Evolutionary conservation across 2,888 invertebrate genomes (phyloP).

Genomic region (Eulithis prunata): DNA sequence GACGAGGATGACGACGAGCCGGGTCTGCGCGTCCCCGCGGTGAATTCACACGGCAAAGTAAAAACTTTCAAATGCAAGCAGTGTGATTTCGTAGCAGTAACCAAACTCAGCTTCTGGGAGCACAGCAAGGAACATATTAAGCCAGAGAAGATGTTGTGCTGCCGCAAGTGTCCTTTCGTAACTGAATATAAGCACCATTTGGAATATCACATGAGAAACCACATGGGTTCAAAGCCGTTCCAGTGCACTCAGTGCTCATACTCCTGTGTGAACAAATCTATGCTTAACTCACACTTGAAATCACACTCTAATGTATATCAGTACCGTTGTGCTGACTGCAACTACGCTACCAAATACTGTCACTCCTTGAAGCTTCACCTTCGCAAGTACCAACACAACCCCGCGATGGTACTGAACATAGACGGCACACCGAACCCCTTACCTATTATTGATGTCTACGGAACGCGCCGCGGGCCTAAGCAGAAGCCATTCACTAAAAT

Average conservation of each 20-base stretch:
- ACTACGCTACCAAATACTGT: constrained; percentile 98
- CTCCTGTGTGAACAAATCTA: constrained; percentile 98
- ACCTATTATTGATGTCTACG: constrained; percentile 95
- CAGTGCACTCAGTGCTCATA: constrained; percentile 95
- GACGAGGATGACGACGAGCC: constrained; percentile 85
- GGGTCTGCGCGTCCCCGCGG: constrained; percentile 85
- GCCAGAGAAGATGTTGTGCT: constrained; percentile 94
- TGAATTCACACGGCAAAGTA: constrained; percentile 91
- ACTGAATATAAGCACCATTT: constrained; percentile 99
- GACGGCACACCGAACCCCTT: constrained; percentile 95
- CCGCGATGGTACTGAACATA: constrained; percentile 94
- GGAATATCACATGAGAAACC: constrained; percentile 98
- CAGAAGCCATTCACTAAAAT: constrained; percentile 76
- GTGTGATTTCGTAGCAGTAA: constrained; percentile 92
- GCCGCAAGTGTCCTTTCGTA: constrained; percentile 97
- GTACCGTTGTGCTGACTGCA: constrained; percentile 96
- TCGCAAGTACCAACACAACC: constrained; percentile 95
- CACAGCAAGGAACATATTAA: constrained; percentile 96
- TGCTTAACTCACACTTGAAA: constrained; percentile 99
- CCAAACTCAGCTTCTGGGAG: constrained; percentile 97
- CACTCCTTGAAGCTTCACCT: constrained; percentile 98
- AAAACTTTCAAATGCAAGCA: constrained; percentile 97
- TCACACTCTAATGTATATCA: constrained; percentile 97
- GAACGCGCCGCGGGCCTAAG: constrained; percentile 94
- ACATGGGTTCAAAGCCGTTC: constrained; percentile 97